These are phyloP conservation scores for Phenganax marumi DNA, from an alignment of 92 coral and sea anemone species.

Conservation along the genomic window DNA sequence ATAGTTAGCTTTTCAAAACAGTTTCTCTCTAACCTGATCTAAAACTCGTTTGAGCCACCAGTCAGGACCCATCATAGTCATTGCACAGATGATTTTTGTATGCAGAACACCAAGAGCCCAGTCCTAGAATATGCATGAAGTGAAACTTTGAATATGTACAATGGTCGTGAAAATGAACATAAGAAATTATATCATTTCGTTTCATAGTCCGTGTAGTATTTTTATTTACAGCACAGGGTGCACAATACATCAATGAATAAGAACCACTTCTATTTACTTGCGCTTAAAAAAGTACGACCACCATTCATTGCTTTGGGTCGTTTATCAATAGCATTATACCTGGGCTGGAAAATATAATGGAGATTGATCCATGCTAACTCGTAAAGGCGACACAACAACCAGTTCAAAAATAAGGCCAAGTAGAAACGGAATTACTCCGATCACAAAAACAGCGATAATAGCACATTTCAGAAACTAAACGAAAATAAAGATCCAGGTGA, in stretches of 20 bases:
- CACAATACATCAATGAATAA: too few species aligned
- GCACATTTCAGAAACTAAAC: conserved; percentile 76
- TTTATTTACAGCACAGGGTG: too few species aligned
- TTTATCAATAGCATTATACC: conserved; percentile 45
- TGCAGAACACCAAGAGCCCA: conserved; percentile 99
- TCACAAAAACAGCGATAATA: conserved; percentile 71
- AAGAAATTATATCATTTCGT: background rate
- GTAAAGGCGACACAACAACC: conserved; percentile 92
- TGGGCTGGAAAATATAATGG: conserved; percentile 98
- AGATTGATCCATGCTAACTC: conserved; percentile 96
- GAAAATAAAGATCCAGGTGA: background rate
- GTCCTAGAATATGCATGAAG: conserved; percentile 52
- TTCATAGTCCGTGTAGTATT: background rate
- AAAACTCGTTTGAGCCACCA: conserved; percentile 97
- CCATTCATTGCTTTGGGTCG: too few species aligned
- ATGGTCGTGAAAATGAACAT: background rate
- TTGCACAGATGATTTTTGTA: conserved; percentile 97
- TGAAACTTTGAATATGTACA: background rate
- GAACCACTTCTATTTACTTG: too few species aligned
- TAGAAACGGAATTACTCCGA: conserved; percentile 84
- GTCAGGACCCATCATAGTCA: conserved; percentile 99
- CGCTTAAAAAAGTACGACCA: too few species aligned
- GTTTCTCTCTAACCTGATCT: conserved; percentile 65
- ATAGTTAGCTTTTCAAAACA: background rate
- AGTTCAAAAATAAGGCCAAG: conserved; percentile 95